Percentiles rank a stretch among this genome's conserved stretches.
phyloP scores from a whole-genome alignment of 2,888 invertebrate genomes.

The Dynastes grantii region DNA sequence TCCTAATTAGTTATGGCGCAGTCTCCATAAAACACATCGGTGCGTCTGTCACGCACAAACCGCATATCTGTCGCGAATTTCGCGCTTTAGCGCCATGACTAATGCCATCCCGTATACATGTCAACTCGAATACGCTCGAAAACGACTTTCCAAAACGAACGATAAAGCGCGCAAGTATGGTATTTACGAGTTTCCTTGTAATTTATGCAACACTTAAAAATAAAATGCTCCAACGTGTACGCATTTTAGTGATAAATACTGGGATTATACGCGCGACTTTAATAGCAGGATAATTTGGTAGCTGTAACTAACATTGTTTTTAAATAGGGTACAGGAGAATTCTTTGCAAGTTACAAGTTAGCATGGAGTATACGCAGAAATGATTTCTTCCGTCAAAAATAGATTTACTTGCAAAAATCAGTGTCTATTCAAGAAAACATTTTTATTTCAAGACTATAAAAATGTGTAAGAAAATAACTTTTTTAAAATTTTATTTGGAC shows the following conservation, averaged over 20 bases:
- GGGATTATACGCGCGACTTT: background rate
- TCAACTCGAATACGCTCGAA: background rate
- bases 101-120: conserved; percentile 6
- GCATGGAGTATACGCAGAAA: no score
- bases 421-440: no score
- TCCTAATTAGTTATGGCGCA: conserved; percentile 19
- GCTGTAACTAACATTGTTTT: background rate
- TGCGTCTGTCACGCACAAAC: background rate
- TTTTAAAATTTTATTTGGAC: no score
- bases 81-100: conserved; percentile 7
- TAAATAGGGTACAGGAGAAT: background rate
- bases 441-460: no score
- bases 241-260: background rate
- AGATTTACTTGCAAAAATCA: no score
- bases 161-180: background rate
- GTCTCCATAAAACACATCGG: conserved; percentile 7
- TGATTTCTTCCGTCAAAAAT: no score
- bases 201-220: conserved; percentile 15
- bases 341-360: no score
- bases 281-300: background rate
- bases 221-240: background rate
- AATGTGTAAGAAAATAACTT: no score
- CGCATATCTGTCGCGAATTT: background rate
- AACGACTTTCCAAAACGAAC: background rate
- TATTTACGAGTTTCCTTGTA: conserved; percentile 22